Evolutionary conservation across 2,113 vertebrate species (phyloP).

Genomic region (Bostrychus sinensis): DNA sequence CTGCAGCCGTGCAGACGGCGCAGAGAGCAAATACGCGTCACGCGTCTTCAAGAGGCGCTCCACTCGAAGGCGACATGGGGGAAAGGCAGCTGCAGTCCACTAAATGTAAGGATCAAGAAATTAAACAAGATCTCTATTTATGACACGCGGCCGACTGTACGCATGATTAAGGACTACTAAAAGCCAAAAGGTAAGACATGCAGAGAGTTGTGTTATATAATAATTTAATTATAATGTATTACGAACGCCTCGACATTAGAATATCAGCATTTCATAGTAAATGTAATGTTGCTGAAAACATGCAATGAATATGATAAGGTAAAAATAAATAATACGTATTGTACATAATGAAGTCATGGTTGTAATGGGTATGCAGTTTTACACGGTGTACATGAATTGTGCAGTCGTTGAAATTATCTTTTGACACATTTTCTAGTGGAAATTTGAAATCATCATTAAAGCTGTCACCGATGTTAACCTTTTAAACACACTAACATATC

Average conservation of each 20-base stretch:
- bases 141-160: conserved; percentile 51
- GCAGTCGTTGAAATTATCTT: not conserved
- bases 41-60: conserved; percentile 49
- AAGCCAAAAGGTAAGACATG: conserved; percentile 56
- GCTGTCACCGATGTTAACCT: no score
- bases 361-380: not conserved
- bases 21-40: conserved; percentile 34
- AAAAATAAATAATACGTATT: no score
- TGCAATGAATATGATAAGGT: no score
- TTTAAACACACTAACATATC: not conserved
- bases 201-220: not conserved
- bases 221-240: no score
- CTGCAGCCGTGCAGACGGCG: conserved; percentile 34
- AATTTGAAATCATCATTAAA: not conserved
- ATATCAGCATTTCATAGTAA: not conserved
- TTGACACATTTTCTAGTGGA: not conserved
- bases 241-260: conserved; percentile 5
- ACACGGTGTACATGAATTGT: not conserved
- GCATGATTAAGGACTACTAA: conserved; percentile 45
- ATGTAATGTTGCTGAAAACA: not conserved
- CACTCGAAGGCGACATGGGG: conserved; percentile 67
- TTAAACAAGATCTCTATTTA: conserved; percentile 55
- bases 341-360: no score
- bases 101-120: conserved; percentile 57
- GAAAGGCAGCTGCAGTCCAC: conserved; percentile 61